Evolutionary conservation across 2,797 vertebrate species (phyloP), one percentile per base, ranked within the genome.

Genomic region (Onychomys torridus): DNA sequence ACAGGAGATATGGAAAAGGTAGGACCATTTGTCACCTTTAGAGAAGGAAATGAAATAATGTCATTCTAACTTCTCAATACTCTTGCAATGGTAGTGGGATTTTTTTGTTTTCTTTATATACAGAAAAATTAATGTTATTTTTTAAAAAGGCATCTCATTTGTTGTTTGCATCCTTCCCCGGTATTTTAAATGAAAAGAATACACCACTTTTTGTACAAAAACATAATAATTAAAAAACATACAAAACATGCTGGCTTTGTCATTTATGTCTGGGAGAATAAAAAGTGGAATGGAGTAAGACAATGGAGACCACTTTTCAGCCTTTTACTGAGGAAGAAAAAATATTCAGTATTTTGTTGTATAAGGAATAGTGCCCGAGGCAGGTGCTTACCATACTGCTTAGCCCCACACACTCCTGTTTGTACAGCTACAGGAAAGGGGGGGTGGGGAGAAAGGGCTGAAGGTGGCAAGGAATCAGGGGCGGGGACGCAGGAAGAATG

Each of bases 131-230:
- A 90, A 95, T 97, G 95, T 97, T 97, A 89, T 57, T 90, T 73
- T 88, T 57, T 25, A 90, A 90, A 96, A 97, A 95, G 75, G 63
- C 94, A 96, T 95, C 79, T 93, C 81, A 90, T 96, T 95, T 96
- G 82, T 96, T 97, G 96, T 98, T 98, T 98, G 93, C 97, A 93
- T 95, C 59, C 92, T 81, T 94, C 29, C 88, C 84, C 55, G 69
- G 96, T 98, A 97, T 98, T 98, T 97, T 98, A 95, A 96, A 96
- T 96, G 91, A 34, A 83, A 91, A 59, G 92, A 84, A 85, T 63
- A 95, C 89, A 55, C 83, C 94, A 97, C 97, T 97, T 98, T 99
- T 99, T 98, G 98, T 98, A 99, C 82, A 97, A 98, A 98, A 98
- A 90, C 96, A 97, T 96, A 98, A 98, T 98, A 97, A 98, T 87